phyloP scores from a whole-genome alignment of 2,113 vertebrate species.

The Equus quagga region DNA sequence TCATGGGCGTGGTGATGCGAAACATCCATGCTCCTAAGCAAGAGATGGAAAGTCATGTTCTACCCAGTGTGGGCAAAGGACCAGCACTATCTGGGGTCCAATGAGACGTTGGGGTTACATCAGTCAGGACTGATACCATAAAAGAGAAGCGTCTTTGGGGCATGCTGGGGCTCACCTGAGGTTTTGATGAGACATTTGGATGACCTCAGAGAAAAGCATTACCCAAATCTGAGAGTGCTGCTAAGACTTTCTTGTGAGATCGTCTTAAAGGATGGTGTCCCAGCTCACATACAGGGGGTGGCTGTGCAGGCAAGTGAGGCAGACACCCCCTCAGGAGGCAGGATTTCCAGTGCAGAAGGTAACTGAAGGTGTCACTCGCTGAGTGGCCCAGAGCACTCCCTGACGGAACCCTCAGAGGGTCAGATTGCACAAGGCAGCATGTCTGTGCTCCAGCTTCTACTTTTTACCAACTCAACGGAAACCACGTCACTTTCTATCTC shows the following conservation, averaged over 20 bases:
- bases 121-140: not conserved
- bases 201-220: not conserved
- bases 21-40: not conserved
- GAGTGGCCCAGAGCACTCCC: not conserved
- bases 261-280: not conserved
- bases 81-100: not conserved
- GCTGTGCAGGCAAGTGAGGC: not conserved
- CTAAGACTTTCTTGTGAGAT: not conserved
- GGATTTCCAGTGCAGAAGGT: not conserved
- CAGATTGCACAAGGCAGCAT: not conserved
- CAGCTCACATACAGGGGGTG: not conserved
- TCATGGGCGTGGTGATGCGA: not conserved
- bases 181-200: not conserved
- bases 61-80: not conserved
- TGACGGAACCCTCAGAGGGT: not conserved
- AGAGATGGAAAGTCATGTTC: not conserved
- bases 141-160: not conserved
- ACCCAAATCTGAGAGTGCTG: not conserved
- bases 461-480: constrained; percentile 23
- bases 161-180: not conserved
- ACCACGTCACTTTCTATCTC: not conserved
- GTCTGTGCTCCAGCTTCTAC: not conserved
- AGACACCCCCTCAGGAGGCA: not conserved
- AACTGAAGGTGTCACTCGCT: not conserved
- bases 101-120: not conserved